A percentile compares a stretch with the other conserved stretches of the same genome.
phyloP scores from a whole-genome alignment of 35 echinoderm and acorn worm genomes.

The Amphiura filiformis region DNA sequence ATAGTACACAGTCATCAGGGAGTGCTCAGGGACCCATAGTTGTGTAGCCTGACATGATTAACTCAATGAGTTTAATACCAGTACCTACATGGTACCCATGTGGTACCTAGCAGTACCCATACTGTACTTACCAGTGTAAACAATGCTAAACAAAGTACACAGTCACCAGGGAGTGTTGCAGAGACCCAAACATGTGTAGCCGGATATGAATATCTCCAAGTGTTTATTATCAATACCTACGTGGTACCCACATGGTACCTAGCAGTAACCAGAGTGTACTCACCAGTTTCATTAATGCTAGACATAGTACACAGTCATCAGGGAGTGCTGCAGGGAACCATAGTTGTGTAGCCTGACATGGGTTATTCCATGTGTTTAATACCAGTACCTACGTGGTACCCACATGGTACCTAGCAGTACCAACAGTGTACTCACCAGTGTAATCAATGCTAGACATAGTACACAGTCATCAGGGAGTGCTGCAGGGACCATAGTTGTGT shows the following conservation, averaged over 20 bases:
- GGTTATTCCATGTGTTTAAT: slow-evolving; percentile 86
- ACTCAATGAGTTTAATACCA: slow-evolving; percentile 83
- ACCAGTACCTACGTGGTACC: no score
- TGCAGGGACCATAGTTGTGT: slow-evolving; percentile 67
- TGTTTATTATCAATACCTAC: no score
- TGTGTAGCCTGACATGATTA: slow-evolving; percentile 78
- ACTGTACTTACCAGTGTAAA: slow-evolving; percentile 72
- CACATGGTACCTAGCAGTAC: neutral
- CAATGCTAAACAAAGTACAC: slow-evolving; percentile 69
- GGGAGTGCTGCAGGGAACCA: slow-evolving; percentile 63
- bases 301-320: slow-evolving; percentile 74
- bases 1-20: slow-evolving; percentile 73
- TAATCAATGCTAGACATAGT: slow-evolving; percentile 67
- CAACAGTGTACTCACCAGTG: slow-evolving; percentile 60
- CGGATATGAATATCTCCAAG: no score
- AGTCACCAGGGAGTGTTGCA: slow-evolving; percentile 56
- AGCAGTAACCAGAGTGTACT: neutral
- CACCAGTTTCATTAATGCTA: slow-evolving; percentile 81
- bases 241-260: no score
- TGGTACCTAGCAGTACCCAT: neutral
- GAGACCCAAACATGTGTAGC: slow-evolving; percentile 74
- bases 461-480: slow-evolving; percentile 71
- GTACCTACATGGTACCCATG: no score
- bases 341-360: slow-evolving; percentile 69
- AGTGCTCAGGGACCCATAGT: slow-evolving; percentile 63